Evolutionary conservation across 2,797 vertebrate genomes (phyloP), one percentile per base, ranked within the genome.

Genomic region (Xenentodon cancila): DNA sequence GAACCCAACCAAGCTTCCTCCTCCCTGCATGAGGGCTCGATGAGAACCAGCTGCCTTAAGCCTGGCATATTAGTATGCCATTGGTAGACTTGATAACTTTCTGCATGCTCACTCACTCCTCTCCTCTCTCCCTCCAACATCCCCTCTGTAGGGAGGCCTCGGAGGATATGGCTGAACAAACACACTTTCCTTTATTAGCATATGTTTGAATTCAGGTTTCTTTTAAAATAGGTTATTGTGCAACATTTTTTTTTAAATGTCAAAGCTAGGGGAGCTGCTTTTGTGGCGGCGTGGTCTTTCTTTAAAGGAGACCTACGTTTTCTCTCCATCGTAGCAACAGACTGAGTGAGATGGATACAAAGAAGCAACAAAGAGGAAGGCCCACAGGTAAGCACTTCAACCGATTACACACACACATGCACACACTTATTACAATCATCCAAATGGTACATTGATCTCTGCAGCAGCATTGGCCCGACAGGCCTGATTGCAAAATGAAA

Each of bases 401-500:
- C 73, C 59, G 83, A 81, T 40, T 16, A 15, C 37, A 15, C 37
- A 40, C 37, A 7, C n/a, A 12, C 51, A 30, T 42, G 63, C 11
- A 40, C 42, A 53, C 49, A 64, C 53, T 73, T 5, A 75, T 57
- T 64, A 59, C 60, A 84, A 73, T 72, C 63, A 68, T 75, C 77
- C 78, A 66, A 85, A 81, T 34, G 53, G 61, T 53, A 61, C 76
- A 85, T 81, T 80, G 89, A 89, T 87, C 80, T 83, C 68, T 68
- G 79, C 59, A 58, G 79, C 70, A 55, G 73, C 68, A 25, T 30
- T 57, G 68, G 74, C 75, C 75, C 52, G 15, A 68, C 74, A 70
- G 63, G 53, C 67, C 63, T 65, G 74, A 78, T 72, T 80, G 75
- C 83, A 75, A 87, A 85, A 87, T 81, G 82, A 88, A 89, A 87